A percentile compares a stretch with the other conserved stretches of the same genome.
These are phyloP conservation scores for Brachyhypopomus occidentalis DNA, from an alignment of 2,113 vertebrate genomes.

Conservation along the genomic window DNA sequence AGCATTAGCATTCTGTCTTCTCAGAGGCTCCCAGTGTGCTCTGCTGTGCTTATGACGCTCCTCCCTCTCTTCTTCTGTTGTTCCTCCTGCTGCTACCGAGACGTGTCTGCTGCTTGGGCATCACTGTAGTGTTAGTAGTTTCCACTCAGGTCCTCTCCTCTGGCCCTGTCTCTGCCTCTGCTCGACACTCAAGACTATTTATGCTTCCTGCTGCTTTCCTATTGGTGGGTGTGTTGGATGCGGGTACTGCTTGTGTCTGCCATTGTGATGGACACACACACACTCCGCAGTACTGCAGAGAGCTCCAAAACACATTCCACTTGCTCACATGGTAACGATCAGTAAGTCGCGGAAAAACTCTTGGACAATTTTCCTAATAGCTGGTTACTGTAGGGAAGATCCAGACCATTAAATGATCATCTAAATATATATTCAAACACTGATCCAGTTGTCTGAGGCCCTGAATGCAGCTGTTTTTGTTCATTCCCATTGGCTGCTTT, in stretches of 20 bases:
- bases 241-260: constrained; percentile 53
- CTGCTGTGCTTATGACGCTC: neutral
- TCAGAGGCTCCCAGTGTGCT: neutral
- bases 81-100: neutral
- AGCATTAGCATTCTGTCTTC: neutral
- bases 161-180: constrained; percentile 1
- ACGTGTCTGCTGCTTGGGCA: neutral
- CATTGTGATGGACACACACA: neutral
- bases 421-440: neutral
- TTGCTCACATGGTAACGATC: constrained; percentile 40
- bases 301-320: constrained; percentile 9
- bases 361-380: neutral
- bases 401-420: neutral
- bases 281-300: neutral
- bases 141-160: too few species aligned
- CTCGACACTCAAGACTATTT: constrained; percentile 47
- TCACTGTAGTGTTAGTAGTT: neutral
- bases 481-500: neutral
- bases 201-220: constrained; percentile 40
- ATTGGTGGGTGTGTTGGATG: constrained; percentile 48
- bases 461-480: neutral
- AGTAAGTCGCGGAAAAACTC: constrained; percentile 20
- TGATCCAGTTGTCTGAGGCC: neutral
- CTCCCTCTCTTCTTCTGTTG: neutral
- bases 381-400: neutral